phyloP scores from a whole-genome alignment of 2,113 vertebrate genomes.

The Chauna torquata region DNA sequence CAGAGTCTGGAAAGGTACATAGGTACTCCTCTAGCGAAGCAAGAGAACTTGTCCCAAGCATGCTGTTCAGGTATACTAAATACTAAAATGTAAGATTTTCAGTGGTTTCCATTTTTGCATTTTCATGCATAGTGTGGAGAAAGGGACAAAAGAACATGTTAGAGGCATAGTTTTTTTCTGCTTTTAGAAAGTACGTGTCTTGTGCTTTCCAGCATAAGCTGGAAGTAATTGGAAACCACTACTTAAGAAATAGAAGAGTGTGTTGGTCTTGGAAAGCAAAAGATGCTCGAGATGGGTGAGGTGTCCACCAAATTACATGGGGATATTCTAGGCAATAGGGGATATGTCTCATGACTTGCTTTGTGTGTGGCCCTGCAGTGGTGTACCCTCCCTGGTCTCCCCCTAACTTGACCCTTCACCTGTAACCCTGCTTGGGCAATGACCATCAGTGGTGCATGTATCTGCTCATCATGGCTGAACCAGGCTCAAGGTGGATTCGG shows the following conservation, averaged over 20 bases:
- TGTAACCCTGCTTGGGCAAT: too few species aligned
- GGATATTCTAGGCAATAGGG: neutral
- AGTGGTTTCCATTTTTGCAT: neutral
- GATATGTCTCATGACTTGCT: neutral
- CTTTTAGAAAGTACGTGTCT: neutral
- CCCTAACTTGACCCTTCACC: too few species aligned
- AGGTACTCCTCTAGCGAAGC: neutral
- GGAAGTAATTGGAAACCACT: rapidly evolving
- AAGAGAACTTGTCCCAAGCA: rapidly evolving
- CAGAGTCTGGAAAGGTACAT: neutral
- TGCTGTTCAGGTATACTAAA: neutral
- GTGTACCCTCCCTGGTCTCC: too few species aligned
- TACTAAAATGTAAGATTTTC: neutral
- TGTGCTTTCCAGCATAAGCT: neutral
- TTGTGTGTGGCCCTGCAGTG: neutral
- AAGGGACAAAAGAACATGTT: neutral
- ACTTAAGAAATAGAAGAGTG: neutral
- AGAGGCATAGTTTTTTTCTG: neutral
- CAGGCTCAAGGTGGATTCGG: too few species aligned
- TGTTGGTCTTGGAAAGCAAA: neutral
- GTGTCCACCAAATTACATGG: neutral
- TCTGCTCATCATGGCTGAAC: too few species aligned
- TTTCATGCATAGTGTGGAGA: rapidly evolving
- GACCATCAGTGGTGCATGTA: too few species aligned
- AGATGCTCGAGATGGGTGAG: neutral